Conservation (phyloP, 2,888 invertebrate species). For the Drosophila kokeensis region DNA sequence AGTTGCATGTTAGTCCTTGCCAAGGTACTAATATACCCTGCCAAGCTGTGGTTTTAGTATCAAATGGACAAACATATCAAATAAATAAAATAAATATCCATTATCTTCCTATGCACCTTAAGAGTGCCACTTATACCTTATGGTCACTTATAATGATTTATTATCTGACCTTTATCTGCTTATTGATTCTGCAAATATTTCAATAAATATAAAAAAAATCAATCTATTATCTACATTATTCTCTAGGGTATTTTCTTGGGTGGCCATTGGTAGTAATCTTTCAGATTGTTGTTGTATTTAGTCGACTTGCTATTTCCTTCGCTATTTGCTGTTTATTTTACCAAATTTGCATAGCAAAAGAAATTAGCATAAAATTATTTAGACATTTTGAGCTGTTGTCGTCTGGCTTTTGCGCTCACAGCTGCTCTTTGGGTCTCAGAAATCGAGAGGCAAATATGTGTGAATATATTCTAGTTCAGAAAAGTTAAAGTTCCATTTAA, state of each 20-base stretch:
- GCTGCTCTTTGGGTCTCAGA: conserved; percentile 28
- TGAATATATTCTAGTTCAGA: conserved; percentile 7
- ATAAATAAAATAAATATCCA: background rate
- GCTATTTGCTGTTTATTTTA: conserved; percentile 62
- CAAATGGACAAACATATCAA: background rate
- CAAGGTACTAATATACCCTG: conserved; percentile 32
- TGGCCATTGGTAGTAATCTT: background rate
- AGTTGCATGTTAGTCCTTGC: conserved; percentile 5
- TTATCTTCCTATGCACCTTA: background rate
- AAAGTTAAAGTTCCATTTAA: conserved; percentile 20
- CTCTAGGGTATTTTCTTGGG: conserved; percentile 28
- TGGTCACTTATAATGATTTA: background rate
- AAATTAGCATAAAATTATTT: conserved; percentile 79
- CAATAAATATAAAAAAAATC: background rate
- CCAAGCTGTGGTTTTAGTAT: background rate
- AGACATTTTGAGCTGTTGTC: conserved; percentile 58
- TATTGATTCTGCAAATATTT: background rate
- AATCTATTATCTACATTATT: background rate
- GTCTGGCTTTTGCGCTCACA: conserved; percentile 15
- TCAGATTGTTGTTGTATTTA: conserved; percentile 21
- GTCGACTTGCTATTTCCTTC: conserved; percentile 35
- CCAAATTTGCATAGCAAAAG: conserved; percentile 73
- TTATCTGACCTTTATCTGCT: background rate
- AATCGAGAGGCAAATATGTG: conserved; percentile 10
- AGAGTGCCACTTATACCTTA: background rate